Conservation (phyloP, 2,113 vertebrate genomes). For the Emberiza fucata region DNA sequence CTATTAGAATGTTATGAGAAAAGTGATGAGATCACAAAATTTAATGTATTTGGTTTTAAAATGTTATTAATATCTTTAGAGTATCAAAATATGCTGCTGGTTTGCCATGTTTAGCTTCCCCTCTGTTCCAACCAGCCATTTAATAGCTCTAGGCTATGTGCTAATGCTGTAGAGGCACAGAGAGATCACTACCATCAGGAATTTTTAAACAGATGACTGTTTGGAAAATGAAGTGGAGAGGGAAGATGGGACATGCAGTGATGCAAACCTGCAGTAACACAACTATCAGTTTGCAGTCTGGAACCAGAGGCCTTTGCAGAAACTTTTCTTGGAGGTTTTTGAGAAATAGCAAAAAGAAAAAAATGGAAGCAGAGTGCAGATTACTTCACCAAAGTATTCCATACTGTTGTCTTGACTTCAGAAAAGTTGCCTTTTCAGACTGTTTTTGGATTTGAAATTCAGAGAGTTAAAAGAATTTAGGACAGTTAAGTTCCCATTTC, state of each 20-base stretch:
- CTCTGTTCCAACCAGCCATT: neutral
- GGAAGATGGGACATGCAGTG: neutral
- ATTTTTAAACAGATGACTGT: slow-evolving; percentile 6
- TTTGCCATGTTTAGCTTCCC: neutral
- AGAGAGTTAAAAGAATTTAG: neutral
- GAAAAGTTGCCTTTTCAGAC: neutral
- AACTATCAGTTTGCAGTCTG: neutral
- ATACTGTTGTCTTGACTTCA: neutral
- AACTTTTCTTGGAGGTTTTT: neutral
- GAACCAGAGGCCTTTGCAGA: neutral
- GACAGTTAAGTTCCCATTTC: neutral
- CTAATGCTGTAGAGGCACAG: neutral
- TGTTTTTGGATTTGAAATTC: neutral
- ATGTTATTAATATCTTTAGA: neutral
- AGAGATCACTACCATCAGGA: neutral
- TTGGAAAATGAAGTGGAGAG: neutral
- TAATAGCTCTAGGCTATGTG: slow-evolving; percentile 2
- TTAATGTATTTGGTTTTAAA: neutral
- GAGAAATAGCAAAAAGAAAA: neutral
- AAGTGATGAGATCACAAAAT: neutral
- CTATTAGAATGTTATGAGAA: neutral
- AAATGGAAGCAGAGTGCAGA: neutral
- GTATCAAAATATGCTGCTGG: neutral
- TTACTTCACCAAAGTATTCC: neutral
- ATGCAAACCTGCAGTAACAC: neutral